phyloP scores from a whole-genome alignment of 2,888 invertebrate species.

The Herminia tarsipennalis region DNA sequence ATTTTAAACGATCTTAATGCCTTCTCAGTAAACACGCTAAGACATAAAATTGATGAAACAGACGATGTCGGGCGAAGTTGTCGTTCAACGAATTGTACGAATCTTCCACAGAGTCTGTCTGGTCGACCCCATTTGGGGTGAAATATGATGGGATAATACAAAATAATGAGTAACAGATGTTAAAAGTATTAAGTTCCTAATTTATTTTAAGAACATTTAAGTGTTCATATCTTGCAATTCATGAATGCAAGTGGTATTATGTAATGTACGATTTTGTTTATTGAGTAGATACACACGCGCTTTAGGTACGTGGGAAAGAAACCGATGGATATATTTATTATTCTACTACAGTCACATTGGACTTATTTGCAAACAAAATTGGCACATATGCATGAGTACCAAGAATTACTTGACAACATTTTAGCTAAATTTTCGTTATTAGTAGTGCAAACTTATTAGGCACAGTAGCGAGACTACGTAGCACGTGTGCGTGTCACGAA shows the following conservation, averaged over 20 bases:
- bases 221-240: background rate
- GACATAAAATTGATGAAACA: background rate
- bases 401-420: slow-evolving; percentile 18
- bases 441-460: slow-evolving; percentile 27
- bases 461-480: slow-evolving; percentile 34
- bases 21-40: background rate
- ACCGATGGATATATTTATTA: too few species aligned
- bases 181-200: too few species aligned
- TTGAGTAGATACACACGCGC: too few species aligned
- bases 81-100: too few species aligned
- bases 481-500: slow-evolving; percentile 57
- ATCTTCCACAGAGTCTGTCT: too few species aligned
- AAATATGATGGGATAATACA: too few species aligned
- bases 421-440: slow-evolving; percentile 32
- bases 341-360: too few species aligned
- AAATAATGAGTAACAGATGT: too few species aligned
- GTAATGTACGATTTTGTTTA: too few species aligned
- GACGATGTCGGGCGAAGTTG: background rate
- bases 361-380: background rate
- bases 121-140: too few species aligned
- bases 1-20: slow-evolving; percentile 12
- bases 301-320: too few species aligned
- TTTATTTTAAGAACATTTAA: too few species aligned
- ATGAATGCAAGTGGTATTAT: background rate
- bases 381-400: slow-evolving; percentile 11